phyloP scores from a whole-genome alignment of 1,140 invertebrate species.

The Drosophila ambigua region DNA sequence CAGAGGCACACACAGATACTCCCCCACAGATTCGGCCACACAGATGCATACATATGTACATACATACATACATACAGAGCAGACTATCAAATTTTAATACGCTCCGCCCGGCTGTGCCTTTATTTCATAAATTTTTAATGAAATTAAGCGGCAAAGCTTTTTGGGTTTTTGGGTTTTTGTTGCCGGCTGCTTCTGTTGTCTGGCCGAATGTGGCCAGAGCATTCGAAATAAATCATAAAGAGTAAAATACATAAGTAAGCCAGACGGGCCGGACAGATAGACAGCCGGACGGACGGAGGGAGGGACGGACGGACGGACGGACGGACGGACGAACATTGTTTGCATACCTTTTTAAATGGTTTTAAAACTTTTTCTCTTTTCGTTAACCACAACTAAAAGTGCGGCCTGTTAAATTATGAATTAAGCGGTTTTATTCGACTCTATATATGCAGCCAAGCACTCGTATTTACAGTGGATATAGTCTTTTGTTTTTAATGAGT shows the following conservation, averaged over 20 bases:
- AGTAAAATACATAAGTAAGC: conserved; percentile 74
- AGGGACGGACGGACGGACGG: background rate
- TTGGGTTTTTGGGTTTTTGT: conserved; percentile 52
- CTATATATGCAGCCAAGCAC: conserved; percentile 18
- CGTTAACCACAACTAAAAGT: conserved; percentile 73
- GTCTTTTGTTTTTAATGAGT: conserved; percentile 73
- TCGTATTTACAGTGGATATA: conserved; percentile 19
- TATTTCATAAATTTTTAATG: conserved; percentile 82
- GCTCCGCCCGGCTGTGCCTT: conserved; percentile 70
- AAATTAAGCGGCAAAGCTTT: conserved; percentile 81
- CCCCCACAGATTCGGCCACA: conserved; percentile 13
- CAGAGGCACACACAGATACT: conserved; percentile 18
- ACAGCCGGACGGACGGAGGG: conserved; percentile 11
- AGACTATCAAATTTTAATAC: conserved; percentile 82
- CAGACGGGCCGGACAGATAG: conserved; percentile 38
- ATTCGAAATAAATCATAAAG: conserved; percentile 77
- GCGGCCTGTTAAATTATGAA: conserved; percentile 75
- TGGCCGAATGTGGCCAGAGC: conserved; percentile 57
- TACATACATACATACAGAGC: conserved; percentile 43
- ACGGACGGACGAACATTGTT: conserved; percentile 54
- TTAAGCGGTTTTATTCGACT: conserved; percentile 66
- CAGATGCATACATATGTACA: background rate
- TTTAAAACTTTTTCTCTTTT: conserved; percentile 47
- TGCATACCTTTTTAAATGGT: conserved; percentile 78
- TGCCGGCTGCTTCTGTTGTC: conserved; percentile 29